A percentile compares a stretch with the other conserved stretches of the same genome.
phyloP scores from a whole-genome alignment of 2,888 invertebrate genomes.

The Chloroclystis v-ata region DNA sequence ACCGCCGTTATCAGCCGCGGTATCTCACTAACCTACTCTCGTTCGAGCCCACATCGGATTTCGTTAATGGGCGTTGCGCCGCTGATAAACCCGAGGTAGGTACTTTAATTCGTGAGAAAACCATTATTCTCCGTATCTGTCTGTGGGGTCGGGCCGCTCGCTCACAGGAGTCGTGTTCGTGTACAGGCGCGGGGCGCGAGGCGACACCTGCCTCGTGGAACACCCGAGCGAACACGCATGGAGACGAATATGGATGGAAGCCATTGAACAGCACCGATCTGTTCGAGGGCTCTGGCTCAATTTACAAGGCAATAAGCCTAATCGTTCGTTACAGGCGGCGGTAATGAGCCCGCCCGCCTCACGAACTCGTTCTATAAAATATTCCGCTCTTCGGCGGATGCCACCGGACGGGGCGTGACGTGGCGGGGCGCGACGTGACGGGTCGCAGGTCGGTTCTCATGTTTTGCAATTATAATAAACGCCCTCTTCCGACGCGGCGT shows the following conservation, averaged over 20 bases:
- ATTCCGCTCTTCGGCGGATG: background rate
- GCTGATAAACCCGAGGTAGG: no score
- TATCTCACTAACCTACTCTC: no score
- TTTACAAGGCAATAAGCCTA: conserved; percentile 1
- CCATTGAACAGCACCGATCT: conserved; percentile 2
- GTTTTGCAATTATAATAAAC: conserved; percentile 25
- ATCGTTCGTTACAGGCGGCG: background rate
- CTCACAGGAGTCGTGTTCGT: no score
- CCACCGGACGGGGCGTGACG: background rate
- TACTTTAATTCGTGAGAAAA: no score
- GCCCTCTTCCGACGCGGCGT: background rate
- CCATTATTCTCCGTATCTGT: no score
- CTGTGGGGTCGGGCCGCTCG: no score
- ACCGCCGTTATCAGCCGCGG: no score
- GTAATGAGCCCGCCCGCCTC: conserved; percentile 12
- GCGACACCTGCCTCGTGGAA: no score
- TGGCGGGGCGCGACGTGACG: background rate
- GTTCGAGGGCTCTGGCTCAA: background rate
- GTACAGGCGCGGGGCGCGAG: no score
- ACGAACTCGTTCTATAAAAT: conserved; percentile 21
- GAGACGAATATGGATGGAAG: background rate
- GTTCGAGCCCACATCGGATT: no score
- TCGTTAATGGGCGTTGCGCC: no score
- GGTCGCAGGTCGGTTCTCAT: conserved; percentile 8
- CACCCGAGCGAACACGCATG: background rate